Evolutionary conservation across 1,140 invertebrate genomes (phyloP).

Genomic region (Ostrea denselamellosa): DNA sequence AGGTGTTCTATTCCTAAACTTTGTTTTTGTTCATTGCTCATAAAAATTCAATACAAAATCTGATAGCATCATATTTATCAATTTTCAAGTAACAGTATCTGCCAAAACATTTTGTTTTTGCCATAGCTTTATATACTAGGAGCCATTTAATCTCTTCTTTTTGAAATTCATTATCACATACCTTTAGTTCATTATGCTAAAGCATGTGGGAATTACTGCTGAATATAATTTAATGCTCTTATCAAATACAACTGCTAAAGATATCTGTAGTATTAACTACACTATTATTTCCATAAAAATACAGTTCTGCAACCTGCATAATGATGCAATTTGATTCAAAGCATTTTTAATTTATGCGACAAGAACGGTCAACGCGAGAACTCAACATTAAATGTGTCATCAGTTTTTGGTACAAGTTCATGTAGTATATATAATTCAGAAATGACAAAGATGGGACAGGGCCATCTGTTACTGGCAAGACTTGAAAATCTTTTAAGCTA

Average conservation of each 20-base stretch:
- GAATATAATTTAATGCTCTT: conserved; percentile 10
- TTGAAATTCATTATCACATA: not conserved
- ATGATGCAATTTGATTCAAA: too few species aligned
- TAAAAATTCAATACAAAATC: not conserved
- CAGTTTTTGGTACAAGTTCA: too few species aligned
- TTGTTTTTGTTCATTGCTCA: conserved; percentile 10
- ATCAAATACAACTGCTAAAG: not conserved
- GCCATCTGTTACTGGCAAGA: too few species aligned
- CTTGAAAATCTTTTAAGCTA: too few species aligned
- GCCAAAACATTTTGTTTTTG: not conserved
- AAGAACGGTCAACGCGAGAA: too few species aligned
- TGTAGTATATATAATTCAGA: too few species aligned
- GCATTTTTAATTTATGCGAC: too few species aligned
- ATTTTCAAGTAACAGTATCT: not conserved
- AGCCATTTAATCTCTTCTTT: not conserved
- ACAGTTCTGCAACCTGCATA: too few species aligned
- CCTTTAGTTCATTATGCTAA: not conserved
- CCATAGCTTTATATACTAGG: not conserved
- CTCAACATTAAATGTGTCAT: too few species aligned
- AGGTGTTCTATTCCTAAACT: not conserved
- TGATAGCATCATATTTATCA: conserved; percentile 31
- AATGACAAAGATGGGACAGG: too few species aligned
- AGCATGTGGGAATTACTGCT: conserved; percentile 15
- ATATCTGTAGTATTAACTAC: not conserved
- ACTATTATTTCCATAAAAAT: too few species aligned